Conservation (phyloP, 2,888 invertebrate genomes). For the Lasioglossum lativentre region DNA sequence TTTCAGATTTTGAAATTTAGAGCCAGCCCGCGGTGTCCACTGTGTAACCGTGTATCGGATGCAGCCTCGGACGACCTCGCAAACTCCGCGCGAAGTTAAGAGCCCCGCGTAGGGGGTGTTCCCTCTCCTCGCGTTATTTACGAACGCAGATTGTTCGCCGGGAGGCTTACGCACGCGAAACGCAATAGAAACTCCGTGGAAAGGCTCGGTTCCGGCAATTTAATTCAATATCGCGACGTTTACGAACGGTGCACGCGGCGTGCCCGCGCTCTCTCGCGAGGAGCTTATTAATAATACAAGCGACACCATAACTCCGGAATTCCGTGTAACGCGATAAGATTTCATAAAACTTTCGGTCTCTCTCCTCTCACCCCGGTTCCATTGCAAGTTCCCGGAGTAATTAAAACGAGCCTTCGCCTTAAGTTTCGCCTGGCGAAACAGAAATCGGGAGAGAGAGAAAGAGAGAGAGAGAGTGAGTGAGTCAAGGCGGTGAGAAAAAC, state of each 20-base stretch:
- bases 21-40: neutral
- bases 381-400: constrained; percentile 11
- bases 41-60: neutral
- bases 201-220: neutral
- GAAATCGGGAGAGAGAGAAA: constrained; percentile 18
- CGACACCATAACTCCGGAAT: constrained; percentile 21
- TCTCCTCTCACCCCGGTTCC: neutral
- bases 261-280: neutral
- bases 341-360: constrained; percentile 35
- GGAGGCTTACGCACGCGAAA: constrained; percentile 5
- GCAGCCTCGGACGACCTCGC: neutral
- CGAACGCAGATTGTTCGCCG: neutral
- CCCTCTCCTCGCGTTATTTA: constrained; percentile 14
- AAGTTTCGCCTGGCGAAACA: constrained; percentile 24
- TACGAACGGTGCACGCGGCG: constrained; percentile 14
- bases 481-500: neutral
- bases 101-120: neutral
- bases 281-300: constrained; percentile 26
- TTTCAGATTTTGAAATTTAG: neutral
- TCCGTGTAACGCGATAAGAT: constrained; percentile 31
- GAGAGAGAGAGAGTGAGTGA: neutral
- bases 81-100: neutral
- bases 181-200: constrained; percentile 12
- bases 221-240: constrained; percentile 18
- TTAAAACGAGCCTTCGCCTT: constrained; percentile 19